phyloP scores from a whole-genome alignment of 2,888 invertebrate species.

The Apodemia mormo region DNA sequence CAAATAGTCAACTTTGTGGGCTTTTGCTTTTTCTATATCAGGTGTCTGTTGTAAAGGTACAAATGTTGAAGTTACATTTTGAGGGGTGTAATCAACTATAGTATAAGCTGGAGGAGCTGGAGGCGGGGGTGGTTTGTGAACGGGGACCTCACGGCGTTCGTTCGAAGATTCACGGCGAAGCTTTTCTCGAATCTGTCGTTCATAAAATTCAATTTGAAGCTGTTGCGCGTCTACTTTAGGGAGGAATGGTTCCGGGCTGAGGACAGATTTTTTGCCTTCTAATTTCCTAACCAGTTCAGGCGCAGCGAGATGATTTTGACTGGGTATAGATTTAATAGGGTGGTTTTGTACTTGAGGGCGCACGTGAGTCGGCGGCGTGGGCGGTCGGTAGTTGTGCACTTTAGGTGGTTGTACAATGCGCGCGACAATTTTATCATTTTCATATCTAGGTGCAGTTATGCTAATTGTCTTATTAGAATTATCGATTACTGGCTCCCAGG shows the following conservation, averaged over 20 bases:
- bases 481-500: conserved; percentile 69
- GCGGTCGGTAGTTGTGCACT: conserved; percentile 44
- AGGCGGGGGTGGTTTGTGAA: conserved; percentile 41
- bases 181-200: conserved; percentile 71
- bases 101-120: conserved; percentile 60
- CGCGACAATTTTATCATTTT: conserved; percentile 49
- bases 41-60: conserved; percentile 75
- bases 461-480: conserved; percentile 75
- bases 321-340: conserved; percentile 62
- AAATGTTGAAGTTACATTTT: conserved; percentile 64
- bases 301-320: conserved; percentile 65
- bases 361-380: conserved; percentile 48
- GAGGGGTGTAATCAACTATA: conserved; percentile 74
- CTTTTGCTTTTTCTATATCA: conserved; percentile 74
- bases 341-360: conserved; percentile 52
- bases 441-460: conserved; percentile 80
- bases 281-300: conserved; percentile 67
- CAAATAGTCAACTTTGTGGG: conserved; percentile 70
- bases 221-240: conserved; percentile 65
- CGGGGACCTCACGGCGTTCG: conserved; percentile 45
- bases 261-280: conserved; percentile 39
- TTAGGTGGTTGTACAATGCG: conserved; percentile 38
- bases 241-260: conserved; percentile 36
- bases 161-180: conserved; percentile 51
- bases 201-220: conserved; percentile 76